phyloP scores from a whole-genome alignment of 2,113 vertebrate species.

The Mola mola region DNA sequence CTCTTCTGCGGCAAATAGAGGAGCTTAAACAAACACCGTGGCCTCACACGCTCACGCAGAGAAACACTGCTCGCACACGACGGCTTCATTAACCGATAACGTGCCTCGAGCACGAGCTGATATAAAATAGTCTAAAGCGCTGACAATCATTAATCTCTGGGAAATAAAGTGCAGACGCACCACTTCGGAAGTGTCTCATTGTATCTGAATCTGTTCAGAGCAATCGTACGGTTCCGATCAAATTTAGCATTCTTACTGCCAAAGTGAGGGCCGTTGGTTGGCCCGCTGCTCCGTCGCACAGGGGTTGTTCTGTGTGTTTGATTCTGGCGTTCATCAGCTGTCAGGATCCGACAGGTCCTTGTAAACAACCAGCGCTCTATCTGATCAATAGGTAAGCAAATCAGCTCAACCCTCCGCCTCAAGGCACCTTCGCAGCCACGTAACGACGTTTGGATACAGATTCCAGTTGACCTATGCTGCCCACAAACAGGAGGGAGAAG shows the following conservation, averaged over 20 bases:
- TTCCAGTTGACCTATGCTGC: constrained; percentile 7
- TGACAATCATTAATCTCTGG: no score
- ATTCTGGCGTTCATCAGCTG: constrained; percentile 26
- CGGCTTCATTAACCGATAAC: not conserved
- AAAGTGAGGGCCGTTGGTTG: not conserved
- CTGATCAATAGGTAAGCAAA: constrained; percentile 18
- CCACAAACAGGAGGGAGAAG: not conserved
- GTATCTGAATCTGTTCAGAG: no score
- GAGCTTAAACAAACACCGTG: constrained; percentile 33
- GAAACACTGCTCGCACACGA: not conserved
- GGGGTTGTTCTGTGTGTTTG: not conserved
- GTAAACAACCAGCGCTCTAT: constrained; percentile 16
- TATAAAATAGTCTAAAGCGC: no score
- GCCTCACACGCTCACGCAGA: not conserved
- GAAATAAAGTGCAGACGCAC: no score
- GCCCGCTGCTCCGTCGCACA: not conserved
- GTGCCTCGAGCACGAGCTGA: no score
- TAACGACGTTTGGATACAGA: constrained; percentile 3
- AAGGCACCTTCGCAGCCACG: not conserved
- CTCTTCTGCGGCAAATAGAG: constrained; percentile 27
- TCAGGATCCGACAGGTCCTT: constrained; percentile 15
- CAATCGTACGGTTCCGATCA: no score
- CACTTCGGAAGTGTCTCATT: no score
- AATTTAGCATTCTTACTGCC: no score
- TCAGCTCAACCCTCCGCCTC: not conserved